Base-by-base conservation (phyloP, 1,140 invertebrate genomes). In the Drosophila pectinifera region DNA sequence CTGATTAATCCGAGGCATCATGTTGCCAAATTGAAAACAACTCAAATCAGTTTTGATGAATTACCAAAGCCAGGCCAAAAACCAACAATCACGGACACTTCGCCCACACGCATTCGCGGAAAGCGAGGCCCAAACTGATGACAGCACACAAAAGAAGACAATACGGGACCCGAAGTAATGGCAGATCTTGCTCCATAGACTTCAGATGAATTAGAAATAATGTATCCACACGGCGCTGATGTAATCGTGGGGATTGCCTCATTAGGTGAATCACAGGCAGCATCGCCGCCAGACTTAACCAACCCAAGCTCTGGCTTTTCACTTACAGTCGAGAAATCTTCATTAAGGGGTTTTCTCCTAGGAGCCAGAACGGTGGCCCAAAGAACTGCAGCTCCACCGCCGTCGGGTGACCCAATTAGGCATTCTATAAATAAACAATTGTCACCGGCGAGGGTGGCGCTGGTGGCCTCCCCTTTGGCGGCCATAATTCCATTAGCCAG, bases 351-450 rank as follows among this genome's bases (percentile, higher is more conserved):
- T 45, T 43, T 36, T 51, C 20, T 31, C 16, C 20, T 41, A 18
- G 26, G 14, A 26, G 4, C 2, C 16, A 39, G 26, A 22, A 59
- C 31, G 18, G 8, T 4, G 10, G 58, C 31, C 4, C 7, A 20
- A n/a, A 14, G 20, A 24, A 42, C 14, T 42, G 55, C n/a, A 63
- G 31, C 39, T 43, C n/a, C 26, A 31, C 3, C 10, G 5, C n/a
- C 7, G 39, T 43, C 31, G 26, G 49, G 18, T 70, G 68, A 70
- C 68, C 68, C 51, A 72, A 72, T 72, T 72, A 70, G 45, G 49
- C 68, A 70, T 72, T 72, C 68, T 55, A 72, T 72, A 72, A 72
- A 72, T 72, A 72, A 70, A 48, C 64, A 36, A 72, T 70, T 70
- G 65, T 70, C 64, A 70, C 67, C 34, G 31, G 42, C 20, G 36